A percentile compares a stretch with the other conserved stretches of the same genome.
These are phyloP conservation scores for Sycophaga agraensis DNA, from an alignment of 1,140 invertebrate species.

Conservation along the genomic window DNA sequence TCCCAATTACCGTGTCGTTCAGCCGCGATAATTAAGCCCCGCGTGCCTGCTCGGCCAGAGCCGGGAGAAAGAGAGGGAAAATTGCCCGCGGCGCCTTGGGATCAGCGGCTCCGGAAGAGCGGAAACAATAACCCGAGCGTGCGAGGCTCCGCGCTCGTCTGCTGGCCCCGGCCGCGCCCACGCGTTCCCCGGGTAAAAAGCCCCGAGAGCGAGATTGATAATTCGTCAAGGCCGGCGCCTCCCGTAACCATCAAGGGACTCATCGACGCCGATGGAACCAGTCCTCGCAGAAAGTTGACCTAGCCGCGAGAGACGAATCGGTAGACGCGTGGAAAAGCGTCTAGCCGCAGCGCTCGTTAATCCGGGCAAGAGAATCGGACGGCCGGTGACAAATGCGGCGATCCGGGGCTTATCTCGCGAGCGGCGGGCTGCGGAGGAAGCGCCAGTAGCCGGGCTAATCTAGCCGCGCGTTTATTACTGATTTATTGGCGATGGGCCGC, in stretches of 20 bases:
- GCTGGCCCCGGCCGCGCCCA: background rate
- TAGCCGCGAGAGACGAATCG: too few relatives aligned
- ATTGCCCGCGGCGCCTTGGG: background rate
- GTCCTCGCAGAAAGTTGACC: too few relatives aligned
- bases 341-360: too few relatives aligned
- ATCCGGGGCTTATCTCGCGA: too few relatives aligned
- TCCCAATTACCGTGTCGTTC: slow-evolving; percentile 53
- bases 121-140: slow-evolving; percentile 39
- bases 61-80: background rate
- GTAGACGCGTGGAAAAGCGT: too few relatives aligned
- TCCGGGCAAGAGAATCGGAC: too few relatives aligned
- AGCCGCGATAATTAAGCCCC: slow-evolving; percentile 46
- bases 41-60: slow-evolving; percentile 34
- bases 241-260: background rate
- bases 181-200: background rate
- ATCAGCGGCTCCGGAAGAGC: slow-evolving; percentile 31
- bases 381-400: too few relatives aligned
- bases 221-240: slow-evolving; percentile 27
- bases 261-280: too few relatives aligned
- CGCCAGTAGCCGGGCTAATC: background rate
- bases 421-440: background rate
- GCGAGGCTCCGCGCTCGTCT: background rate
- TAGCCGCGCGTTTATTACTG: slow-evolving; percentile 9
- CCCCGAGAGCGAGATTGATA: slow-evolving; percentile 16
- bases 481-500: slow-evolving; percentile 6